A percentile compares a stretch with the other conserved stretches of the same genome.
Evolutionary conservation across 2,888 invertebrate genomes (phyloP).

Genomic region (Dendrolimus houi): DNA sequence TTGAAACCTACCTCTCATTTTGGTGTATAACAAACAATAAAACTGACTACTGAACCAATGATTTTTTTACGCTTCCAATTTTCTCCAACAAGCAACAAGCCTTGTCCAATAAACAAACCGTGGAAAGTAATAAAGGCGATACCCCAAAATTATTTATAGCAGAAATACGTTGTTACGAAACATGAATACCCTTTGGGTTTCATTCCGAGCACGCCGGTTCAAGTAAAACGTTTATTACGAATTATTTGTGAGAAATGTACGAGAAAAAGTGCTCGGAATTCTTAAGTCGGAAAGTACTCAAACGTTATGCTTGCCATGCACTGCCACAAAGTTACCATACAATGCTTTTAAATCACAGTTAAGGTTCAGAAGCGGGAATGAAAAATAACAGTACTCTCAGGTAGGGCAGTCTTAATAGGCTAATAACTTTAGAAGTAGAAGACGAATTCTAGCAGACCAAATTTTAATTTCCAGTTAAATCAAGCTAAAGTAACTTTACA

Average conservation of each 20-base stretch:
- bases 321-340: too few relatives aligned
- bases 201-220: not conserved
- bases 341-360: too few relatives aligned
- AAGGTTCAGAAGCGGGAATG: too few relatives aligned
- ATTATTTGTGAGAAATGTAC: not conserved
- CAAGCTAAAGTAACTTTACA: too few relatives aligned
- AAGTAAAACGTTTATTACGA: not conserved
- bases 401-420: too few relatives aligned
- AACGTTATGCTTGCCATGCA: not conserved
- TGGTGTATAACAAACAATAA: too few relatives aligned
- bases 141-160: not conserved
- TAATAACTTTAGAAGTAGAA: too few relatives aligned
- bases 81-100: not conserved
- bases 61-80: not conserved
- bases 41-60: too few relatives aligned
- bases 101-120: not conserved
- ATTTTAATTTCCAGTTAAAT: too few relatives aligned
- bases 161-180: not conserved
- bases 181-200: not conserved
- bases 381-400: too few relatives aligned
- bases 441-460: too few relatives aligned
- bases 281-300: not conserved
- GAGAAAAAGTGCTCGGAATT: not conserved
- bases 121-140: not conserved
- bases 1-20: too few relatives aligned